These are phyloP conservation scores for Amiota mariae DNA, from an alignment of 2,888 invertebrate species.

Conservation along the genomic window DNA sequence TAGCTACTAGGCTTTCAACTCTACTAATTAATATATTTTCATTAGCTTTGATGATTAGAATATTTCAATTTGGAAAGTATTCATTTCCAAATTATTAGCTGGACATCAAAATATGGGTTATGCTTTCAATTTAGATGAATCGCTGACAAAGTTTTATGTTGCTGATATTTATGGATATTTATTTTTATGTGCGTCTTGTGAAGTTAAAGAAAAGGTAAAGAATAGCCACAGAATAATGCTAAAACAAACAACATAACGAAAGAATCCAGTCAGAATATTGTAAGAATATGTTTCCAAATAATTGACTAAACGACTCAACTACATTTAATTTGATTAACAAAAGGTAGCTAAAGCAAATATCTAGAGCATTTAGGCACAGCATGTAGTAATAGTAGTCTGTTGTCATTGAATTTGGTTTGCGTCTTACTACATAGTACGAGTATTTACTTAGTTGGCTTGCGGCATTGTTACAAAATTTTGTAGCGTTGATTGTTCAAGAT, in stretches of 20 bases:
- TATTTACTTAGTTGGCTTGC: neutral
- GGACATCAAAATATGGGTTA: too few species aligned
- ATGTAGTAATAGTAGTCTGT: neutral
- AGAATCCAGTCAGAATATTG: neutral
- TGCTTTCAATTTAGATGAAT: too few species aligned
- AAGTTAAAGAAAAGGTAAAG: too few species aligned
- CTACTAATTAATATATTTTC: too few species aligned
- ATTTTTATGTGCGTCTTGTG: too few species aligned
- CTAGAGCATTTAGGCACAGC: neutral
- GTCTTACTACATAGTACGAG: too few species aligned
- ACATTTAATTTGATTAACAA: neutral
- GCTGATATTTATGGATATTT: too few species aligned
- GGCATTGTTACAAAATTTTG: conserved; percentile 36
- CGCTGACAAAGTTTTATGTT: too few species aligned
- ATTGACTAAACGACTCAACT: conserved; percentile 19
- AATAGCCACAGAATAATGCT: neutral
- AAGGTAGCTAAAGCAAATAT: neutral
- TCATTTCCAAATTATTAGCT: too few species aligned
- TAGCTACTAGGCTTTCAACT: too few species aligned
- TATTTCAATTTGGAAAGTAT: too few species aligned
- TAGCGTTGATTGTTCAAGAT: conserved; percentile 68
- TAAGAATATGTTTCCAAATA: neutral
- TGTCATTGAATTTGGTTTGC: neutral
- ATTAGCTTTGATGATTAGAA: too few species aligned
- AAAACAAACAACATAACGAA: neutral